phyloP scores from a whole-genome alignment of 2,888 invertebrate genomes.

The Xanthostigma xanthostigma region DNA sequence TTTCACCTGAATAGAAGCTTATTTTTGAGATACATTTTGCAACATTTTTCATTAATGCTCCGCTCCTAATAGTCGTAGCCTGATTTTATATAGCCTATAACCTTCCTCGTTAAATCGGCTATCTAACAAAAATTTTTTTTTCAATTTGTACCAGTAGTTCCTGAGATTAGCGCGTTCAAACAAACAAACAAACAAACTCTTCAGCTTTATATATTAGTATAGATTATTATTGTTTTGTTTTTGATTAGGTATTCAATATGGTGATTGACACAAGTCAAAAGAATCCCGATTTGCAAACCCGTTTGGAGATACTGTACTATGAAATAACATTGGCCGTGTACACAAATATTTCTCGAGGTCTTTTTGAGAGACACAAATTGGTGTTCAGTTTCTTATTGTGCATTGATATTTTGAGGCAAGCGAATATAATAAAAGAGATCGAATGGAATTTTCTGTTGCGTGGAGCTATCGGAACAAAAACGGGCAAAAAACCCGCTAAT shows the following conservation, averaged over 20 bases:
- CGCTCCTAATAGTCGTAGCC: too few species aligned
- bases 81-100: too few species aligned
- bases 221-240: constrained; percentile 2
- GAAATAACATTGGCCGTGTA: constrained; percentile 74
- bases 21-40: too few species aligned
- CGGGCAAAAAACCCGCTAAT: constrained; percentile 42
- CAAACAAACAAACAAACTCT: too few species aligned
- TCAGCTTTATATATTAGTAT: too few species aligned
- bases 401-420: constrained; percentile 54
- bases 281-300: constrained; percentile 42
- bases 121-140: too few species aligned
- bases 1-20: too few species aligned
- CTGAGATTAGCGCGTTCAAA: too few species aligned
- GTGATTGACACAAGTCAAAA: constrained; percentile 67
- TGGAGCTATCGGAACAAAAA: constrained; percentile 47
- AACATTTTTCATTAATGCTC: too few species aligned
- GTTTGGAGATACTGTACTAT: constrained; percentile 52
- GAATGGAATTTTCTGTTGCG: constrained; percentile 71
- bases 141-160: too few species aligned
- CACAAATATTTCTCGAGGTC: constrained; percentile 73
- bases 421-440: constrained; percentile 29
- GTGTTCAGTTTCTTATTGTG: constrained; percentile 77
- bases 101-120: too few species aligned
- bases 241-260: constrained; percentile 54
- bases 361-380: constrained; percentile 83